A percentile compares a stretch with the other conserved stretches of the same genome.
These are phyloP conservation scores for Pachyuromys duprasi DNA, from an alignment of 2,797 vertebrate genomes.

Conservation along the genomic window DNA sequence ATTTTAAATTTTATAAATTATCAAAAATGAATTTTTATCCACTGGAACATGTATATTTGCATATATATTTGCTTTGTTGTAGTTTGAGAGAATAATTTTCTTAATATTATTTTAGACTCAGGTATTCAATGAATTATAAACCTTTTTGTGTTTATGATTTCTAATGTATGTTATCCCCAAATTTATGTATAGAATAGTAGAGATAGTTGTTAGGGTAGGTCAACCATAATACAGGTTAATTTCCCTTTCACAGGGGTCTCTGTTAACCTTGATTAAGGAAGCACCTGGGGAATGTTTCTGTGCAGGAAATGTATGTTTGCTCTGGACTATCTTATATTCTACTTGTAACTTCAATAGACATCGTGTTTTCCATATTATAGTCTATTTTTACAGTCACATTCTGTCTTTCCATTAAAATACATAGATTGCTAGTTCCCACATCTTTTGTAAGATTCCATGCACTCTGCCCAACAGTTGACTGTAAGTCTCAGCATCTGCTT, in stretches of 20 bases:
- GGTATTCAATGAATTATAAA: background rate
- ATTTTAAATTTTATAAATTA: constrained; percentile 46
- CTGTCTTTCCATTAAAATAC: constrained; percentile 30
- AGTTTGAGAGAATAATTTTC: constrained; percentile 46
- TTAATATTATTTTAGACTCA: background rate
- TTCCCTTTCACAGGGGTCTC: background rate
- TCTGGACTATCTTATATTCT: constrained; percentile 10
- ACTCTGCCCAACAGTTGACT: too few species aligned
- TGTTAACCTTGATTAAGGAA: constrained; percentile 48
- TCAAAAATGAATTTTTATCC: background rate
- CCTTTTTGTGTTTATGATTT: background rate
- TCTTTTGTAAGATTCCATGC: too few species aligned
- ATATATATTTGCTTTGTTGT: background rate
- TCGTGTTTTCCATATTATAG: constrained; percentile 36
- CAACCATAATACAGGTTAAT: background rate
- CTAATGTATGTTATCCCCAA: background rate
- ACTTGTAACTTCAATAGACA: constrained; percentile 37
- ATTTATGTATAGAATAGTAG: background rate
- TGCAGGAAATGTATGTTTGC: background rate
- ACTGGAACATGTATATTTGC: background rate
- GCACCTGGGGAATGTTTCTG: background rate
- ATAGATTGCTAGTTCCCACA: too few species aligned
- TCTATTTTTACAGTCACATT: constrained; percentile 5
- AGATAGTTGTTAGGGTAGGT: background rate
- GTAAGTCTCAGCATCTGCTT: too few species aligned